phyloP scores from a whole-genome alignment of 2,888 invertebrate genomes.

The Drosophila atripex region DNA sequence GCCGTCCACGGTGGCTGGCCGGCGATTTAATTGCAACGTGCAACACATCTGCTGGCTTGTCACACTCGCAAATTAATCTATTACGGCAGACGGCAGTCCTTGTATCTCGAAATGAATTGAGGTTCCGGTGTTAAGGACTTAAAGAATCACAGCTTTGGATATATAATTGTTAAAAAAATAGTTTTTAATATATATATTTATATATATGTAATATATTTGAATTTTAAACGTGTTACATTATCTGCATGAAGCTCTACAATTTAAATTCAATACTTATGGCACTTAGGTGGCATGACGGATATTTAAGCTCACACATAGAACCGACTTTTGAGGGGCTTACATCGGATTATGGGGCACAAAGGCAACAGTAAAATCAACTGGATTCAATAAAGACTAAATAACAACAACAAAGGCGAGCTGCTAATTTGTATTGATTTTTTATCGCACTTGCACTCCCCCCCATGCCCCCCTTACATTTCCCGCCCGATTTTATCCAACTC shows the following conservation, averaged over 20 bases:
- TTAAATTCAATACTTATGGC: constrained; percentile 1
- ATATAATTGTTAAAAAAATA: too few species aligned
- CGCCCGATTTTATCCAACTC: constrained; percentile 35
- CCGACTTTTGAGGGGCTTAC: constrained; percentile 20
- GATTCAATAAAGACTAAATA: constrained; percentile 15
- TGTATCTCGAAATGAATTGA: neutral
- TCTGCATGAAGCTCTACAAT: neutral
- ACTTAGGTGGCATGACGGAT: constrained; percentile 15
- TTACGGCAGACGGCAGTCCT: neutral
- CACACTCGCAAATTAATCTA: constrained; percentile 9
- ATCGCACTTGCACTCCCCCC: constrained; percentile 27
- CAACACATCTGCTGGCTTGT: constrained; percentile 50
- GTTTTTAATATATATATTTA: too few species aligned
- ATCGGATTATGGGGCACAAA: constrained; percentile 35
- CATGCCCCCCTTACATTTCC: constrained; percentile 3
- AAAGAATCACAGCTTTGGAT: too few species aligned
- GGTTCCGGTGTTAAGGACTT: too few species aligned
- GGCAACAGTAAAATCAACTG: constrained; percentile 17
- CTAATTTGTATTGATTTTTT: constrained; percentile 75
- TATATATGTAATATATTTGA: too few species aligned
- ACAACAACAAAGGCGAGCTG: constrained; percentile 24
- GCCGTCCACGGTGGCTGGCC: constrained; percentile 18
- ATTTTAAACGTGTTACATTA: neutral
- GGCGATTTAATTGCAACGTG: constrained; percentile 73
- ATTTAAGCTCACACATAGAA: constrained; percentile 6